phyloP scores from a whole-genome alignment of 2,797 vertebrate species.

The Aplochiton taeniatus region DNA sequence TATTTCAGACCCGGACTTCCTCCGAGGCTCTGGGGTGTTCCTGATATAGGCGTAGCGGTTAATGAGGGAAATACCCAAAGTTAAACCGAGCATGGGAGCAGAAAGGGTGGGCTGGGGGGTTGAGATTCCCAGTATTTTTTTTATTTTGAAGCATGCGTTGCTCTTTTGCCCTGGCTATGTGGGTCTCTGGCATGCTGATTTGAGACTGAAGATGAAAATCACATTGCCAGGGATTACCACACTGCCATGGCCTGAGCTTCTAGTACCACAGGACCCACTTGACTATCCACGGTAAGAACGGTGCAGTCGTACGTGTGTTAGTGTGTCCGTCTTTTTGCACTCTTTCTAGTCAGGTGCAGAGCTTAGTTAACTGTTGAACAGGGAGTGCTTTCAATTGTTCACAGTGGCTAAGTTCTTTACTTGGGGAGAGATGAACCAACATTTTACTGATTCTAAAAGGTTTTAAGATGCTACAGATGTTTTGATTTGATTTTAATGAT shows the following conservation, averaged over 20 bases:
- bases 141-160: neutral
- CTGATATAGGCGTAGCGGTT: slow-evolving; percentile 53
- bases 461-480: no score
- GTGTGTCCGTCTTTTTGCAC: slow-evolving; percentile 5
- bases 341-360: slow-evolving; percentile 58
- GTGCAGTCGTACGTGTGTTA: neutral
- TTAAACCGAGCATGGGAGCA: slow-evolving; percentile 61
- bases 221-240: slow-evolving; percentile 98
- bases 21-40: slow-evolving; percentile 41
- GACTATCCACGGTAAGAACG: no score
- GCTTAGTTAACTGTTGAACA: slow-evolving; percentile 63
- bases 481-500: no score
- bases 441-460: no score
- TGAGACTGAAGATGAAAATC: slow-evolving; percentile 75
- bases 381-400: slow-evolving; percentile 49
- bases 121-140: neutral
- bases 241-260: slow-evolving; percentile 27
- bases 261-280: neutral
- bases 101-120: neutral
- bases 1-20: slow-evolving; percentile 40
- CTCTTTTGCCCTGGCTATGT: slow-evolving; percentile 40
- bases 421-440: slow-evolving; percentile 37
- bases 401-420: slow-evolving; percentile 68
- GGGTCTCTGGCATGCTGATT: slow-evolving; percentile 67
- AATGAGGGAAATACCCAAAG: slow-evolving; percentile 66